phyloP scores from a whole-genome alignment of 2,113 vertebrate species.

The Platysteira castanea region DNA sequence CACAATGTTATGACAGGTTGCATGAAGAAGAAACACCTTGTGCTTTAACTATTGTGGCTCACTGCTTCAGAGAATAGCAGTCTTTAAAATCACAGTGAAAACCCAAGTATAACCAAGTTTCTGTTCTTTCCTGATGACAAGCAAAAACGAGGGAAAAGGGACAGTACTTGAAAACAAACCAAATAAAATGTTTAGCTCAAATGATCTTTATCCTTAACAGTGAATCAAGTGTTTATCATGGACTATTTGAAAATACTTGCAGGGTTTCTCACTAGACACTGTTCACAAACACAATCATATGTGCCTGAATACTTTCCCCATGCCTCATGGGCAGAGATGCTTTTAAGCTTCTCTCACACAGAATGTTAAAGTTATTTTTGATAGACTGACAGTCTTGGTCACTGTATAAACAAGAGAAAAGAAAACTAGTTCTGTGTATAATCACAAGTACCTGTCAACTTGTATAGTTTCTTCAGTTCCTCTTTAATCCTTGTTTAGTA shows the following conservation, averaged over 20 bases:
- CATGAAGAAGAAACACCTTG: neutral
- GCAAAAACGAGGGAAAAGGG: neutral
- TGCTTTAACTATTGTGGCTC: neutral
- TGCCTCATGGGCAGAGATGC: neutral
- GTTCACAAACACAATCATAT: neutral
- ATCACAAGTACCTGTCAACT: neutral
- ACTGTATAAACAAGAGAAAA: neutral
- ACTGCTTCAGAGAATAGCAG: neutral
- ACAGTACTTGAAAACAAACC: neutral
- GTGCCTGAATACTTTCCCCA: neutral
- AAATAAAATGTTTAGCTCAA: neutral
- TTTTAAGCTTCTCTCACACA: neutral
- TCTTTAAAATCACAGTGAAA: neutral
- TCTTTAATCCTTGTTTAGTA: neutral
- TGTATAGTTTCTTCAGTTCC: neutral
- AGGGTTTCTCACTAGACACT: neutral
- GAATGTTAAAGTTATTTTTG: neutral
- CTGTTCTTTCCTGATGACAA: neutral
- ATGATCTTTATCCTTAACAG: neutral
- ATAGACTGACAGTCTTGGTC: neutral
- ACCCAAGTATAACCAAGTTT: neutral
- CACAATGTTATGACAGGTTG: neutral
- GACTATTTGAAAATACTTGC: neutral
- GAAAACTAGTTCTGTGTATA: neutral
- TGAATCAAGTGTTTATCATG: neutral